Evolutionary conservation across 2,888 invertebrate genomes (phyloP), one percentile per base, ranked within the genome.

Genomic region (Malacosoma neustria): DNA sequence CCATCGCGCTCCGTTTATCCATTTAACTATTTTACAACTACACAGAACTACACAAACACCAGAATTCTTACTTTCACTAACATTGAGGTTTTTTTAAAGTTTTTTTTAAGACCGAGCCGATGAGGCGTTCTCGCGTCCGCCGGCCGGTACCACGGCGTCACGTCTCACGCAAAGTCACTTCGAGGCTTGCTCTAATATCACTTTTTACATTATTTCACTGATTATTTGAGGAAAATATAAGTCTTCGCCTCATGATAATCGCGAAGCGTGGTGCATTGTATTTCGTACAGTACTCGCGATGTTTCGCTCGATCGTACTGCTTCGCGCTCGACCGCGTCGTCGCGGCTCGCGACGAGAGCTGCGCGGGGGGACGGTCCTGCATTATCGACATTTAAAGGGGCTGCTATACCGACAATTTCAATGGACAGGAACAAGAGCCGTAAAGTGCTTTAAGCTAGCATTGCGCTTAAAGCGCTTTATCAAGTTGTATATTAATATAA

Each of bases 91-190:
- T 70, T 55, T 62, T 66, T 63, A 63, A 66, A 42, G 47, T 64
- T 66, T 72, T 72, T 77, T 72, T 71, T 70, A 63, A 61, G 6
- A 22, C 22, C 5, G 22, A n/a, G 5, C 22, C 22, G 22, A 22
- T 22, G 66, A 60, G 69, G 72, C 74, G 72, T 67, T 70, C 73
- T 75, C 90, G 64, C 90, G 71, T 73, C 70, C 63, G 71, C 80
- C 88, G 76, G 93, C 93, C 61, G 93, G 92, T 45, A 91, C 92
- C 32, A 29, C 38, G 90, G 46, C 51, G 49, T 45, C 48, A 50
- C 50, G 49, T 33, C 30, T 22, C 45, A 91, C 89, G 54, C 76
- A 60, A 61, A 65, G 66, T 62, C 89, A 87, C 48, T 88, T 89
- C 43, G 90, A 90, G 51, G 42, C 48, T 48, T 49, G 55, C 55